Conservation (phyloP, 1,140 invertebrate species). For the Anastrepha ludens region DNA sequence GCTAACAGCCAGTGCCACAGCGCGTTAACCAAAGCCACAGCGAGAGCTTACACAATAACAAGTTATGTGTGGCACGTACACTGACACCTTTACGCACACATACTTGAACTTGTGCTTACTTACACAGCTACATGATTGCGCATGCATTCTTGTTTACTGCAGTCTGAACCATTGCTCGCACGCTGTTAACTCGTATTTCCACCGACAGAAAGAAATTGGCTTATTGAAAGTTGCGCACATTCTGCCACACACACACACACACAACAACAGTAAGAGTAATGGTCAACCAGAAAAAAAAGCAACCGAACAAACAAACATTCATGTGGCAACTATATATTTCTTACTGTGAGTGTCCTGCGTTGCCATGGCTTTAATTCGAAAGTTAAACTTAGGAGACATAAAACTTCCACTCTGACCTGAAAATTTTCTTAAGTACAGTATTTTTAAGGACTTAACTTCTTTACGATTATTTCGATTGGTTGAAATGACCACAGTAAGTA, state of each 20-base stretch:
- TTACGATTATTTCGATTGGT: not conserved
- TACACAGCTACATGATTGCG: not conserved
- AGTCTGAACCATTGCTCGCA: not conserved
- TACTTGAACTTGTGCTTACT: not conserved
- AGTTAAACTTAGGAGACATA: slow-evolving; percentile 20
- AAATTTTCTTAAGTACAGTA: slow-evolving; percentile 8
- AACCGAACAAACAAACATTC: no score
- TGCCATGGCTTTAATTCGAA: slow-evolving; percentile 6
- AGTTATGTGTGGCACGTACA: not conserved
- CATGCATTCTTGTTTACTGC: not conserved
- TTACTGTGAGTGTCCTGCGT: not conserved
- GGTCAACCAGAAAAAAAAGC: not conserved
- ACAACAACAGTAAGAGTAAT: not conserved
- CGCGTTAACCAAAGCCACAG: not conserved
- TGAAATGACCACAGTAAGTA: not conserved
- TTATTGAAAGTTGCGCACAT: not conserved
- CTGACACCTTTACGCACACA: not conserved
- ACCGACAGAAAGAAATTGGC: not conserved
- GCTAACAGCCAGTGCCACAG: not conserved
- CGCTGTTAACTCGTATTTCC: not conserved
- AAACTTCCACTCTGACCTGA: slow-evolving; percentile 36
- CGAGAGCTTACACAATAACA: no score
- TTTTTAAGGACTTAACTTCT: not conserved
- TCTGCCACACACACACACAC: not conserved
- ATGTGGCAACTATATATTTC: not conserved